These are phyloP conservation scores for Polypterus senegalus DNA, from an alignment of 2,113 vertebrate genomes.

Conservation along the genomic window DNA sequence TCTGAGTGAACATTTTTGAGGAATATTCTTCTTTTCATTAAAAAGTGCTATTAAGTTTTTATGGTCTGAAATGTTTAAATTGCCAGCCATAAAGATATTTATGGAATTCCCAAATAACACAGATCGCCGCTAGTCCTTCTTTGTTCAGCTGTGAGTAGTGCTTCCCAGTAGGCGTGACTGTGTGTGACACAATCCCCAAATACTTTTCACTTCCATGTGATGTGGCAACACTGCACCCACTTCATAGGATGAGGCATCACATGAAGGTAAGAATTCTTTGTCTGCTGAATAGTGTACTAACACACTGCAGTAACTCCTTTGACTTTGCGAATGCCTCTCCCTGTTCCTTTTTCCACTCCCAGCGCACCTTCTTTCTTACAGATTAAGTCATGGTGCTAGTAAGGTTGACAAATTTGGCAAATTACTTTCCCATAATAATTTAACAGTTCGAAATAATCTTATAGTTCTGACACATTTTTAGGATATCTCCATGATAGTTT, in stretches of 20 bases:
- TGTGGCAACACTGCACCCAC: conserved; percentile 10
- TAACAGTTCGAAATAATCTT: conserved; percentile 10
- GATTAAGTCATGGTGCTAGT: not conserved
- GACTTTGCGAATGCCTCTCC: conserved; percentile 9
- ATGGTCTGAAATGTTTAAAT: not conserved
- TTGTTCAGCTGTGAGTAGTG: conserved; percentile 17
- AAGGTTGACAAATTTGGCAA: conserved; percentile 8
- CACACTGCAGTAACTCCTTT: conserved; percentile 2
- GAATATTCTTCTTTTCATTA: not conserved
- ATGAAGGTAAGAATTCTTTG: conserved; percentile 7
- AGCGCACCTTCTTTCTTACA: conserved; percentile 1
- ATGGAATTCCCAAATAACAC: conserved; percentile 8
- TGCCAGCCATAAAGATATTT: not conserved
- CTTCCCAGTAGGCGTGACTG: conserved; percentile 7
- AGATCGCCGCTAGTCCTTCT: conserved; percentile 14
- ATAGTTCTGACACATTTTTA: conserved; percentile 2
- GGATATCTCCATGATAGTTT: conserved; percentile 9
- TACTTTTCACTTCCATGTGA: conserved; percentile 11
- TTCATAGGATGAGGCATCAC: conserved; percentile 12
- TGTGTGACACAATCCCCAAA: conserved; percentile 11
- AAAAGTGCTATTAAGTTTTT: not conserved
- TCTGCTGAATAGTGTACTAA: conserved; percentile 2
- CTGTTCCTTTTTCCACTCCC: conserved; percentile 10
- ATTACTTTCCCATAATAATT: conserved; percentile 12
- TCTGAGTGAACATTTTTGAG: not conserved